Conservation (phyloP, 2,888 invertebrate genomes). For the Ecliptopera silaceata region DNA sequence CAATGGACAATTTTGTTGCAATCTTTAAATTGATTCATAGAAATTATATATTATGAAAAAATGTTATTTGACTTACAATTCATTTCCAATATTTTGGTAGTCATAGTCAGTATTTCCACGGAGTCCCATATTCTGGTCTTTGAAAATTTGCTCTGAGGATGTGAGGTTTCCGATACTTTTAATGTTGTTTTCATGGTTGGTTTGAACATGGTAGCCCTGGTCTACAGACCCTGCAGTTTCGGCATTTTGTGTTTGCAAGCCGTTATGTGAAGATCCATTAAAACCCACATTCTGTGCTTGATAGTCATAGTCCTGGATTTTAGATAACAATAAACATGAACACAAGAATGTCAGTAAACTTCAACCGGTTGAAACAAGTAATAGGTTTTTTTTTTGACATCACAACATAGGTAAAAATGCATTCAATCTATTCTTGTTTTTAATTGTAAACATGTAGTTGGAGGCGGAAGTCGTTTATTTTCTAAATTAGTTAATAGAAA, state of each 20-base stretch:
- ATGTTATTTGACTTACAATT: slow-evolving; percentile 19
- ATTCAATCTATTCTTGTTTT: no score
- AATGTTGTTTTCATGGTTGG: neutral
- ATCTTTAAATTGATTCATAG: no score
- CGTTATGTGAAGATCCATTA: neutral
- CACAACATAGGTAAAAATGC: no score
- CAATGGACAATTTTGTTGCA: no score
- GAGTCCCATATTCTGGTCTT: neutral
- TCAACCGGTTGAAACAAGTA: no score
- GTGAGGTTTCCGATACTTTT: neutral
- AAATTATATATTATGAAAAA: no score
- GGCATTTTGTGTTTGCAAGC: neutral
- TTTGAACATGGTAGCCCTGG: neutral
- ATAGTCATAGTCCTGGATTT: neutral
- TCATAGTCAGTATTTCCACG: neutral
- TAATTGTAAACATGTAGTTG: no score
- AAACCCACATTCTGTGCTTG: neutral
- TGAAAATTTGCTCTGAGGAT: neutral
- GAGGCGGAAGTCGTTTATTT: no score
- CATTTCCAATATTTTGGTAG: slow-evolving; percentile 6
- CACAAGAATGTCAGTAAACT: no score
- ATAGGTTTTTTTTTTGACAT: no score
- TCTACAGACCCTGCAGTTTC: neutral
- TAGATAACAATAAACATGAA: slow-evolving; percentile 1
- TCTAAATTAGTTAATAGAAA: no score